phyloP scores from a whole-genome alignment of 2,113 vertebrate genomes.

The Pluvianellus socialis region DNA sequence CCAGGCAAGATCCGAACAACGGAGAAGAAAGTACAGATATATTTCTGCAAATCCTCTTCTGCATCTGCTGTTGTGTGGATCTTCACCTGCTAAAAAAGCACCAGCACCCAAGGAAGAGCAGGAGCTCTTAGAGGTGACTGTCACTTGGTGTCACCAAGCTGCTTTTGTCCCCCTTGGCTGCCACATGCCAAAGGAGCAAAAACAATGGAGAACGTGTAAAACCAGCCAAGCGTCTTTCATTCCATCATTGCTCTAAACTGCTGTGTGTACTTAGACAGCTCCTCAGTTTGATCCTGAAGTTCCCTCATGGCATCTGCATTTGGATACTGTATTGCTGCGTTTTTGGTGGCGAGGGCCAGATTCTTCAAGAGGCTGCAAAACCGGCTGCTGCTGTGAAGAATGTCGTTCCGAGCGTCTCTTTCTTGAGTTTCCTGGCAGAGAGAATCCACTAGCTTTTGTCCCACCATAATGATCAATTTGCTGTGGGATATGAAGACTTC shows the following conservation, averaged over 20 bases:
- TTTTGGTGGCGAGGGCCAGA: conserved; percentile 90
- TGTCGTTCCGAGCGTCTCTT: conserved; percentile 60
- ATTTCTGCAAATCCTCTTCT: neutral
- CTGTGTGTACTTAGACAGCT: conserved; percentile 77
- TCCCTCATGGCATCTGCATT: conserved; percentile 65
- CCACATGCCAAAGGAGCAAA: neutral
- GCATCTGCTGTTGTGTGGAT: neutral
- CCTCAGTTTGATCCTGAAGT: conserved; percentile 74
- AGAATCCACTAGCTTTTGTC: conserved; percentile 89
- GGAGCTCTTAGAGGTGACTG: neutral
- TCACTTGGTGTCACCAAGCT: neutral
- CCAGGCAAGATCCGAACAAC: neutral
- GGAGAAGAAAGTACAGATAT: neutral
- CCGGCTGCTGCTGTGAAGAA: conserved; percentile 83
- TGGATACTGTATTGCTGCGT: conserved; percentile 81
- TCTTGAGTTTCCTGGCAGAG: conserved; percentile 84
- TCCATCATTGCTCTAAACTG: conserved; percentile 82
- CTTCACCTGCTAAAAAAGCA: neutral
- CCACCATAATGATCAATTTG: conserved; percentile 93
- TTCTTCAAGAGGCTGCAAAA: conserved; percentile 89
- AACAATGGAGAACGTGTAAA: neutral
- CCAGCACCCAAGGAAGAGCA: neutral
- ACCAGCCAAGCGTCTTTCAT: neutral
- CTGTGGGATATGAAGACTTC: conserved; percentile 90
- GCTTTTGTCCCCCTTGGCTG: neutral